Evolutionary conservation across 2,797 vertebrate species (phyloP).

Genomic region (Danio choprae): DNA sequence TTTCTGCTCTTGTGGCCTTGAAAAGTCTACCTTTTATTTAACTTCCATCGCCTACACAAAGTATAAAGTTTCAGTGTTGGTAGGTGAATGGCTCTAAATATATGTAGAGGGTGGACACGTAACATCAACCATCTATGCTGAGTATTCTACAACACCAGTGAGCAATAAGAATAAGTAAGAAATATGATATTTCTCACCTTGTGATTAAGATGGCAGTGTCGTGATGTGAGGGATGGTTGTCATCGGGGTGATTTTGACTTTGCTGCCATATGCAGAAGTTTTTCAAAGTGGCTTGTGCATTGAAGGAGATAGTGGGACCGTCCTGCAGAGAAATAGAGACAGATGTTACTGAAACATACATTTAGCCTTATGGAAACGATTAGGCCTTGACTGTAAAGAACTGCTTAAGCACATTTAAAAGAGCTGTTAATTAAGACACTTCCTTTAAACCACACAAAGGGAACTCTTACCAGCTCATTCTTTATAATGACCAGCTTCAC

Average conservation of each 20-base stretch:
- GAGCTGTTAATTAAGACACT: background rate
- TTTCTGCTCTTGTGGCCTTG: background rate
- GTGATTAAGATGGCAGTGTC: constrained; percentile 97
- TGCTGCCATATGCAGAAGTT: constrained; percentile 99
- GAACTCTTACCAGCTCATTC: constrained; percentile 88
- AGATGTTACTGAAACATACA: constrained; percentile 11
- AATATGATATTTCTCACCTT: constrained; percentile 75
- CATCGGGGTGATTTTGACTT: constrained; percentile 87
- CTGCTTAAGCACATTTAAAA: background rate
- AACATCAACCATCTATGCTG: background rate
- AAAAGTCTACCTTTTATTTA: background rate
- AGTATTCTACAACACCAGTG: background rate
- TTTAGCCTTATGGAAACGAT: background rate
- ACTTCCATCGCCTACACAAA: background rate
- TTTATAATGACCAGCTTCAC: constrained; percentile 97
- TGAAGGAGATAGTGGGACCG: constrained; percentile 92
- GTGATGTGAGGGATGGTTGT: constrained; percentile 88
- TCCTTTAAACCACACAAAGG: background rate
- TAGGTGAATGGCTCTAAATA: background rate
- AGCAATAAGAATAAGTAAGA: background rate
- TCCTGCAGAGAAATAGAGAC: constrained; percentile 77
- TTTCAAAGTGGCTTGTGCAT: constrained; percentile 97
- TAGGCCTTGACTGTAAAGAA: background rate
- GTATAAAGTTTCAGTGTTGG: background rate
- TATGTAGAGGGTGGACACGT: background rate